Evolutionary conservation across 1,140 invertebrate genomes (phyloP), one percentile per base, ranked within the genome.

Genomic region (Pseudoatta argentina): DNA sequence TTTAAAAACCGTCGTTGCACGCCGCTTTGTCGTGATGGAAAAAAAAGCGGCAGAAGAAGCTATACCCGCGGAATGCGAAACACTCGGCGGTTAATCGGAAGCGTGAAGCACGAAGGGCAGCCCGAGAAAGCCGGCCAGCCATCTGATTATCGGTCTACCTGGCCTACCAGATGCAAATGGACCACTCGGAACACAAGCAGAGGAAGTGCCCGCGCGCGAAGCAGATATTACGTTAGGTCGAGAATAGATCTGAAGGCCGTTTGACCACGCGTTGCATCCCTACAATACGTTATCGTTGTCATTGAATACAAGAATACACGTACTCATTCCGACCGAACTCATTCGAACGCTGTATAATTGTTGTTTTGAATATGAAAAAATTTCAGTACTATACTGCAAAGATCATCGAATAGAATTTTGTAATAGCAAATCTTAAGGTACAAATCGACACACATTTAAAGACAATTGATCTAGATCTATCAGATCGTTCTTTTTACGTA

Each of bases 181-280:
- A 87, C 72, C 85, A 67, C 67, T 81, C 59, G 27, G 57, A 53
- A 64, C 48, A 57, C 34, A 39, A 39, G 85, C 61, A 27, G 51
- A 77, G 57, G 53, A 61, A 59, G 82, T 85, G 10, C 83, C 78
- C 63, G 83, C 79, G 53, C 66, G 24, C 51, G 67, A 53, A 51
- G 44, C 75, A 78, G 76, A 86, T 88, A 89, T 89, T 86, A 85
- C 86, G 61, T 73, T 85, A 82, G 67, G 79, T 91, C 87, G 53
- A 89, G 83, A 89, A 89, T 89, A 91, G 86, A 88, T 83, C 44
- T 63, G 86, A 89, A 89, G 89, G 88, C 79, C 86, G 86, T 89
- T 89, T 63, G 66, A 91, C 57, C 77, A 83, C 63, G 53, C 72
- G 57, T 51, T 48, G 75, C 34, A 51, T 21, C 63, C 2, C 14